Evolutionary conservation across 2,797 vertebrate genomes (phyloP), one percentile per base, ranked within the genome.

Genomic region (Myotis planiceps): DNA sequence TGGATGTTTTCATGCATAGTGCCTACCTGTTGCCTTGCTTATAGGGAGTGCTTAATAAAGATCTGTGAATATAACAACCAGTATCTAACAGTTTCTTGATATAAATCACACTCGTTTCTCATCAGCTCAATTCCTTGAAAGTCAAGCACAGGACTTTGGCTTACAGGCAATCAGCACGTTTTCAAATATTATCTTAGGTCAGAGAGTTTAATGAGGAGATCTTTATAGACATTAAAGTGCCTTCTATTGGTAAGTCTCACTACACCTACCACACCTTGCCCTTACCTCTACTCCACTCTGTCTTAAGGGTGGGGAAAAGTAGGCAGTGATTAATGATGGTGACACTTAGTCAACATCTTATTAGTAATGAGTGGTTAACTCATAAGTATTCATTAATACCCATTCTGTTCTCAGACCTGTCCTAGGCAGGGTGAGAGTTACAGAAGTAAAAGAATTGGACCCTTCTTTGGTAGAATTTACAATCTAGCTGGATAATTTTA

Each of bases 181-280:
- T 92, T 75, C 55, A 91, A 93, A 80, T 85, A 49, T 29, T 93
- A 97, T 89, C 83, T 82, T 82, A 85, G 87, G 92, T 92, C 81
- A 90, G 37, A 81, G 65, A 79, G 92, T 88, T 97, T 92, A 96
- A 95, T 85, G 72, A 93, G n/a, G 16, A 89, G 37, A 86, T 85
- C 25, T 78, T 87, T 90, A 92, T 3, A 92, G 55, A 75, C 21
- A 91, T 89, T 93, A 81, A 79, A 89, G 79, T 94, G 71, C 75
- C 51, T 83, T 90, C 63, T 60, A 45, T 34, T 92, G 66, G 89
- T 94, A 89, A 96, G 29, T 55, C 66, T 93, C 63, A 19, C 21
- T 65, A 29, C 3, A 78, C 32, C 34, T 69, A 69, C 72, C 76
- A 87, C 45, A 71, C 49, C 68, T 94, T 95, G 42, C 27, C n/a